Percentiles rank a stretch among this genome's conserved stretches.
Evolutionary conservation across 2,888 invertebrate species (phyloP).

Genomic region (Lepetodrilus schrolli): DNA sequence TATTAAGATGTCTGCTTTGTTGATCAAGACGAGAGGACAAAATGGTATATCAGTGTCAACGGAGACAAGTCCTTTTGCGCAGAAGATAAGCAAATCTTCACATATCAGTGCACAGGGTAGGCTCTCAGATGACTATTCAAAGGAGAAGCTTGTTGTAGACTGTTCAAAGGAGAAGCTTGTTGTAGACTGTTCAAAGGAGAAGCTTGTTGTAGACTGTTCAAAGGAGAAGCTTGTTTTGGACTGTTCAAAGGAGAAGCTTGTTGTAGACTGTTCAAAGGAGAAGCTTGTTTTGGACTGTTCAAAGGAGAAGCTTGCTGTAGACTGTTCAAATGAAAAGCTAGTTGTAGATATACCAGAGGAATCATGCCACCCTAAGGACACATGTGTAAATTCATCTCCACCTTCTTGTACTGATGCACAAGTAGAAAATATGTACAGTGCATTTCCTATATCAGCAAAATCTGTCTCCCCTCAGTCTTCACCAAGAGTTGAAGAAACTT

Average conservation of each 20-base stretch:
- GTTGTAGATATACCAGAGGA: neutral
- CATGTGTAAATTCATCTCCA: neutral
- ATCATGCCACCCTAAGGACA: neutral
- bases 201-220: no score
- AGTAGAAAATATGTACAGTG: conserved; percentile 4
- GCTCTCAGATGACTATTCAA: neutral
- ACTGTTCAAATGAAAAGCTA: no score
- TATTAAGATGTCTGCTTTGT: neutral
- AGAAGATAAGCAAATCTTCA: neutral
- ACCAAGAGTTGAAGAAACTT: neutral
- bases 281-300: no score
- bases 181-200: no score
- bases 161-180: neutral
- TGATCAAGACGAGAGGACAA: neutral
- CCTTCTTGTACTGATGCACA: no score
- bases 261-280: no score
- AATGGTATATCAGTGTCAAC: neutral
- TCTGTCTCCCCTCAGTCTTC: neutral
- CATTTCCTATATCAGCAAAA: neutral
- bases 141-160: neutral
- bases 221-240: no score
- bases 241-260: no score
- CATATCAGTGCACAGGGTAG: conserved; percentile 2
- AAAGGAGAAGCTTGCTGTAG: no score
- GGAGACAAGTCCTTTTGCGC: neutral